Base-by-base conservation (phyloP, 2,113 vertebrate genomes). In the Leucopsar rothschildi region DNA sequence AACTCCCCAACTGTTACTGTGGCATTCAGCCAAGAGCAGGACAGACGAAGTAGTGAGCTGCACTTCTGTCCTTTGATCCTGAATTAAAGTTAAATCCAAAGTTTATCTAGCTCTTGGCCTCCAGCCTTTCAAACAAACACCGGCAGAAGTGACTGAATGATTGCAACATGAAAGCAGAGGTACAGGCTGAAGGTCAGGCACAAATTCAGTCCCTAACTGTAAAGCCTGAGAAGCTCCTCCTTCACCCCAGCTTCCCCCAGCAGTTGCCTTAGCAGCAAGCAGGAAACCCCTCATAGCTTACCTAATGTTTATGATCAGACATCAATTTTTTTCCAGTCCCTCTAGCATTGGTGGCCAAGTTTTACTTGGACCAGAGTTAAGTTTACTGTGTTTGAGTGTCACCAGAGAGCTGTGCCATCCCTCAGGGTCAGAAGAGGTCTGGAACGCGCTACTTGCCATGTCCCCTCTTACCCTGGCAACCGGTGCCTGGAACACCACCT, bases 61-160 rank as follows among this genome's bases (percentile, higher is more conserved):
- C 22, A 27, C 15, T 78, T 76, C 60, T 50, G 64, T 73, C 69
- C 89, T 97, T 95, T 93, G 89, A 89, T 91, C 65, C 21, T 57
- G 13, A 96, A 95, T 89, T 88, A 90, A 96, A 93, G 85, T 82
- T 94, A 93, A 96, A 94, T 76, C 93, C 88, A 70, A 92, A 92
- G 96, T 93, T 97, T 95, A 50, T 55, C 57, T 76, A 91, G 28
- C 42, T 94, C 47, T 92, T 90, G 83, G 80, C 83, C 86, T 93
- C 90, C 80, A 89, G 66, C 40, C 69, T 76, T 89, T 76, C 57
- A 85, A 76, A 93, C 88, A 96, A 96, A 95, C 80, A 91, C n/a
- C 1, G 1, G 17, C 37, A 82, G 91, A 76, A 79, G 37, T 39
- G 68, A 70, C 80, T 81, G 77, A 68, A 60, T 87, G 37, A 87